These are phyloP conservation scores for Drosophila histrio DNA, from an alignment of 2,888 invertebrate species.

Conservation along the genomic window DNA sequence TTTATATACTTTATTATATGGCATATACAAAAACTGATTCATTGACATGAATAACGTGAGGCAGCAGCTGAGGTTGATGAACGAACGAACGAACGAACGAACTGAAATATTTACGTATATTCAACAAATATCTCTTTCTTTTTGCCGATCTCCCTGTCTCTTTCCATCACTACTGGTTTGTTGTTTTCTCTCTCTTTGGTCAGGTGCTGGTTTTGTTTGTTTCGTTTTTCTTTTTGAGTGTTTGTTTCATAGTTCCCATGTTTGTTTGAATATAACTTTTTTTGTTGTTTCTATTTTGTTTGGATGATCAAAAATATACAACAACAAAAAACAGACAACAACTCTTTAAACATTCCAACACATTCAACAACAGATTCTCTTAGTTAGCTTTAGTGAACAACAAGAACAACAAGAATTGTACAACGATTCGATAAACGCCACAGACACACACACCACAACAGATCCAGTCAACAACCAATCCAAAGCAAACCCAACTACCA, in stretches of 20 bases:
- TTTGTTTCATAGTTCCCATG: slow-evolving; percentile 18
- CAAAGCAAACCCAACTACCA: slow-evolving; percentile 40
- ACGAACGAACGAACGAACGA: slow-evolving; percentile 39
- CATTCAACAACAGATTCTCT: slow-evolving; percentile 29
- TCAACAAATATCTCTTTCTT: neutral
- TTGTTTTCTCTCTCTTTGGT: neutral
- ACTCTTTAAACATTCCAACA: slow-evolving; percentile 20
- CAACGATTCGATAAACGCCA: slow-evolving; percentile 48
- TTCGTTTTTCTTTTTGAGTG: slow-evolving; percentile 5
- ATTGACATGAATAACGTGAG: slow-evolving; percentile 57
- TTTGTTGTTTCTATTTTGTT: slow-evolving; percentile 24
- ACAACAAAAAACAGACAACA: slow-evolving; percentile 19
- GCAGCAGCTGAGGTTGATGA: slow-evolving; percentile 36
- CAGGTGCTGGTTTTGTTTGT: slow-evolving; percentile 12
- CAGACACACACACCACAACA: slow-evolving; percentile 55
- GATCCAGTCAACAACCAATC: slow-evolving; percentile 33
- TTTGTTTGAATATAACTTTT: slow-evolving; percentile 4
- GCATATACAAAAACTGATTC: slow-evolving; percentile 56
- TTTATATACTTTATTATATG: slow-evolving; percentile 24
- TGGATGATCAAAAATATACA: slow-evolving; percentile 36
- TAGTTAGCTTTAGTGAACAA: slow-evolving; percentile 59
- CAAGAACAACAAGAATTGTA: slow-evolving; percentile 30
- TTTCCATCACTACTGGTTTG: neutral
- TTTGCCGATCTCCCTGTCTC: neutral
- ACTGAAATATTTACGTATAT: slow-evolving; percentile 18